Percentiles rank a stretch among this genome's conserved stretches.
These are phyloP conservation scores for Adineta ricciae DNA, from an alignment of 2,888 invertebrate species.

Conservation along the genomic window DNA sequence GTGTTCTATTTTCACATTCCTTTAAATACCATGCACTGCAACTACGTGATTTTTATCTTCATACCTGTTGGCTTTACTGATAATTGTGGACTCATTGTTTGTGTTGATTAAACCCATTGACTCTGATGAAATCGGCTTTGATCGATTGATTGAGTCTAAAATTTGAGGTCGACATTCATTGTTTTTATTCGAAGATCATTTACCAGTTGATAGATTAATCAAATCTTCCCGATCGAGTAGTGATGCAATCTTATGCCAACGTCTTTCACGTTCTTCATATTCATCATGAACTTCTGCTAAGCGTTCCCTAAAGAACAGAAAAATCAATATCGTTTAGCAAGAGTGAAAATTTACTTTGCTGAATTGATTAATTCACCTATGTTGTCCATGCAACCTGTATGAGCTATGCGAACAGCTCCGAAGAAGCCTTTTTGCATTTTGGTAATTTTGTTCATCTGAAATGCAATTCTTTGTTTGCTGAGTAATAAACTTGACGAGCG, in stretches of 20 bases:
- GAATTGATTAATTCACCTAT: constrained; percentile 23
- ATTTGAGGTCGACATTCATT: not conserved
- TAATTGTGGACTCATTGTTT: not conserved
- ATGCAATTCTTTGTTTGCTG: no score
- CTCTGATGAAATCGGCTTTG: not conserved
- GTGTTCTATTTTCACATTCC: not conserved
- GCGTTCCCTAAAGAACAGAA: not conserved
- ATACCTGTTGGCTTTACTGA: not conserved
- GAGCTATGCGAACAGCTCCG: constrained; percentile 31
- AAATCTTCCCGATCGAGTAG: not conserved
- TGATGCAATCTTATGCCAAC: not conserved
- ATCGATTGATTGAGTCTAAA: not conserved
- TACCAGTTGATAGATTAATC: not conserved
- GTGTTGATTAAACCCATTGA: not conserved
- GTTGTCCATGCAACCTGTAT: constrained; percentile 29
- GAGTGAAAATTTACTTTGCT: constrained; percentile 5
- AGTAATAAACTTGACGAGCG: not conserved
- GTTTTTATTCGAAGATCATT: not conserved
- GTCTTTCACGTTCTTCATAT: constrained; percentile 17
- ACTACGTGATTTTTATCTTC: no score
- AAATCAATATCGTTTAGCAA: not conserved
- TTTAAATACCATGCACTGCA: no score
- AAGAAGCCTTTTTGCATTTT: constrained; percentile 31
- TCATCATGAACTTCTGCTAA: constrained; percentile 14
- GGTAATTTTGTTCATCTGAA: constrained; percentile 27